Evolutionary conservation across 2,888 invertebrate genomes (phyloP).

Genomic region (Zele albiditarsus): DNA sequence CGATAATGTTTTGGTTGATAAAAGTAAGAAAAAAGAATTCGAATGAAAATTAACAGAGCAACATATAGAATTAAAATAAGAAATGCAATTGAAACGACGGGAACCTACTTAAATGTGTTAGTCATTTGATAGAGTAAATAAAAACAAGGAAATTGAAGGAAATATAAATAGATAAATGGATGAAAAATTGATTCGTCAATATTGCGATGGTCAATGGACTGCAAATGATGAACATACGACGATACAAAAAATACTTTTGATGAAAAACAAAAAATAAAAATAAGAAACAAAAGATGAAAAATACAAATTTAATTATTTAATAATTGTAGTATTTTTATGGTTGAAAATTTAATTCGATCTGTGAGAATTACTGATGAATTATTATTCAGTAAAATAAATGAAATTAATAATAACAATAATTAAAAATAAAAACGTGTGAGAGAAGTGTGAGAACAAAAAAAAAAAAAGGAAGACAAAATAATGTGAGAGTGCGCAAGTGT

Average conservation of each 20-base stretch:
- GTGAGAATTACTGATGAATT: conserved; percentile 15
- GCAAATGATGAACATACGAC: not conserved
- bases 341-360: not conserved
- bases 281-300: not conserved
- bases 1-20: conserved; percentile 66
- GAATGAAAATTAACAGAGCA: conserved; percentile 31
- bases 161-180: not conserved
- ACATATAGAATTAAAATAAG: not conserved
- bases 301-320: conserved; percentile 34
- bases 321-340: conserved; percentile 21
- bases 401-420: too few species aligned
- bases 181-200: too few species aligned
- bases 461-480: conserved; percentile 30
- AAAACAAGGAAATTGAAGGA: not conserved
- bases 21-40: conserved; percentile 69
- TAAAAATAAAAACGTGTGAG: conserved; percentile 3
- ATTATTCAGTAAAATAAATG: conserved; percentile 1
- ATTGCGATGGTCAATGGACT: too few species aligned
- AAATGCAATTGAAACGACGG: not conserved
- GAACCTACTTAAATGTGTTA: not conserved
- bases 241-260: not conserved
- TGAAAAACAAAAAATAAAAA: not conserved
- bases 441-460: conserved; percentile 24
- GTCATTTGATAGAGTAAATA: not conserved
- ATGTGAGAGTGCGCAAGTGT: conserved; percentile 25